Evolutionary conservation across 2,113 vertebrate species (phyloP).

Genomic region (Dipodomys stephensi): DNA sequence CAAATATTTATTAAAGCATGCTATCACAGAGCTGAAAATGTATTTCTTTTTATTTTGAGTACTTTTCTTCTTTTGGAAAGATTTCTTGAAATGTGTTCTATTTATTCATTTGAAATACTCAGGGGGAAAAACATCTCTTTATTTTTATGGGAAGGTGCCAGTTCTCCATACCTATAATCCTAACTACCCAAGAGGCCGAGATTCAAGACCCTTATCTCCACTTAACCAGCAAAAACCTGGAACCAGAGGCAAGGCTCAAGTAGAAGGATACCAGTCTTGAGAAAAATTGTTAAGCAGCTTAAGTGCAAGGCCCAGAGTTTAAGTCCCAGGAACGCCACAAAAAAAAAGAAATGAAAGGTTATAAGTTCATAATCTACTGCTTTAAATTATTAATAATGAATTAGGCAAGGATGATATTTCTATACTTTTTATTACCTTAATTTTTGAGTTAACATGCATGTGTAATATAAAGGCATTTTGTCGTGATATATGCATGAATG

Average conservation of each 20-base stretch:
- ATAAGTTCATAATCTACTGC: neutral
- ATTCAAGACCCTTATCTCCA: too few species aligned
- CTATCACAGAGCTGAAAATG: neutral
- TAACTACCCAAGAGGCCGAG: too few species aligned
- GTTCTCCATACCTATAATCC: too few species aligned
- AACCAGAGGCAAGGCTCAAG: too few species aligned
- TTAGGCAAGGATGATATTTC: neutral
- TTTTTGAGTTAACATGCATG: too few species aligned
- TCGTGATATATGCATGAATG: too few species aligned
- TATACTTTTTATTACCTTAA: neutral
- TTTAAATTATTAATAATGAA: neutral
- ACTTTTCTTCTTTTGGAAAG: neutral
- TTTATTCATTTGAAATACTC: constrained; percentile 24
- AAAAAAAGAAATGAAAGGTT: neutral
- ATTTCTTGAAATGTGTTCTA: neutral
- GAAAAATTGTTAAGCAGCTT: too few species aligned
- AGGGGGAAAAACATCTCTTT: neutral
- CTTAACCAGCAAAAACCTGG: too few species aligned
- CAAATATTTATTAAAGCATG: neutral
- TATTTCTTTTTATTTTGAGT: neutral
- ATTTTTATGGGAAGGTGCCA: neutral
- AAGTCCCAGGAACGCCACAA: too few species aligned
- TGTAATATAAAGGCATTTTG: too few species aligned
- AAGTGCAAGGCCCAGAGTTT: too few species aligned
- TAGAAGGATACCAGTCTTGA: too few species aligned